Base-by-base conservation (phyloP, 2,113 vertebrate genomes). In the Planiliza haematocheilus region DNA sequence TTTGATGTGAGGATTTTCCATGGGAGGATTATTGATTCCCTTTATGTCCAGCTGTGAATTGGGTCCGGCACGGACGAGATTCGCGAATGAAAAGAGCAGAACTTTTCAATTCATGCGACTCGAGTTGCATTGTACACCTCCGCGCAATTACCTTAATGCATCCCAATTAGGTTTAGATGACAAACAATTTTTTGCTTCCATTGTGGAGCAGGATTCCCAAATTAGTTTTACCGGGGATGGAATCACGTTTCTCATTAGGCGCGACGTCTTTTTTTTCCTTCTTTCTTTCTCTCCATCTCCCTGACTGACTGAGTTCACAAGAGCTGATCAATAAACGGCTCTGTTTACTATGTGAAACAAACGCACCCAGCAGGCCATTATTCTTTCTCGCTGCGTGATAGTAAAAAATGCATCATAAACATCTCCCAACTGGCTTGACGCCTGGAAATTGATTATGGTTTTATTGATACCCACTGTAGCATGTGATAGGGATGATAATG, bases 361-460 rank as follows among this genome's bases (percentile, higher is more conserved):
- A 88, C 70, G 74, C 68, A 72, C 77, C 62, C 81, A 77, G 78
- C 74, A 73, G 72, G 63, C 63, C 58, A 63, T 87, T 70, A 84
- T 52, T 73, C 55, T 61, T 68, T 70, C 74, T 63, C 79, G 41
- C 63, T 36, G 62, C 14, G 63, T 62, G 75, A 65, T 24, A 48
- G 62, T 87, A 74, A 85, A 84, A 84, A 83, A 83, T 30, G 60
- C 70, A 82, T 74, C 82, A 85, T 84, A 88, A 88, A 85, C 70
- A 75, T 81, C 73, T 52, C 74, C 73, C 74, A 70, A 52, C 79
- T 77, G 74, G 79, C 85, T 43, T n/a, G 37, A 62, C 73, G 74
- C 79, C 70, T 65, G 48, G 52, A 56, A 79, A 87, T 84, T 62
- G 84, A 87, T 87, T 80, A 83, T 59, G 38, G 58, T 53, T 75